Conservation (phyloP, 2,888 invertebrate genomes). For the Cheiracanthium punctorium region DNA sequence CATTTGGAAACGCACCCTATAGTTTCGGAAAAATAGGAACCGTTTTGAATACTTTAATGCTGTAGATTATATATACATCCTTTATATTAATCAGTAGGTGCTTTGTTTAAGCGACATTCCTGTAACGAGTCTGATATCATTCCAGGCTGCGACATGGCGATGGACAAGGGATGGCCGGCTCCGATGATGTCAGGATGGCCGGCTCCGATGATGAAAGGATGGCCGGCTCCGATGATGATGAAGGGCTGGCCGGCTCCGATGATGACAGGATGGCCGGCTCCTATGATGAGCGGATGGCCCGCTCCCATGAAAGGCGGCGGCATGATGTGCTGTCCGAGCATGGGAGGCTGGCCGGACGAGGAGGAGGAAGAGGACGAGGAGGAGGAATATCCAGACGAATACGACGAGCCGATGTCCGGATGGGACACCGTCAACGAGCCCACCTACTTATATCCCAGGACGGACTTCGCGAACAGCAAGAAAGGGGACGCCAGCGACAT, state of each 20-base stretch:
- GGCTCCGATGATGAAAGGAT: background rate
- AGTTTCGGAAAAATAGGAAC: too few relatives aligned
- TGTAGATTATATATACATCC: too few relatives aligned
- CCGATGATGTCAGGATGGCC: background rate
- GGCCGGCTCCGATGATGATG: background rate
- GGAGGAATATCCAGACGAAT: slow-evolving; percentile 11
- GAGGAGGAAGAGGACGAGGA: slow-evolving; percentile 27
- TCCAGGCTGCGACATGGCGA: background rate
- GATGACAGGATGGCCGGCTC: background rate
- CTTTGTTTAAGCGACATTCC: too few relatives aligned
- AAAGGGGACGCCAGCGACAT: slow-evolving; percentile 33
- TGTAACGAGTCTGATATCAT: too few relatives aligned
- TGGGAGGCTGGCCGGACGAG: background rate
- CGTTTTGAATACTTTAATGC: too few relatives aligned
- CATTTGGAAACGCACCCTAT: too few relatives aligned
- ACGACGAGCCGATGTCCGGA: slow-evolving; percentile 20
- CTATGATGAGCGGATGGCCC: background rate
- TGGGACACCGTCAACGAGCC: slow-evolving; percentile 42
- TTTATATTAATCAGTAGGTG: too few relatives aligned
- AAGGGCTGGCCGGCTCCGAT: background rate
- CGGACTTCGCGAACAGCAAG: background rate
- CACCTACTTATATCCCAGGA: background rate
- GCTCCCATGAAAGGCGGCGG: slow-evolving; percentile 16
- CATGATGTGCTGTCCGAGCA: background rate
- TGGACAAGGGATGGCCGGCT: too few relatives aligned